Evolutionary conservation across 2,797 vertebrate genomes (phyloP).

Genomic region (Danionella dracula): DNA sequence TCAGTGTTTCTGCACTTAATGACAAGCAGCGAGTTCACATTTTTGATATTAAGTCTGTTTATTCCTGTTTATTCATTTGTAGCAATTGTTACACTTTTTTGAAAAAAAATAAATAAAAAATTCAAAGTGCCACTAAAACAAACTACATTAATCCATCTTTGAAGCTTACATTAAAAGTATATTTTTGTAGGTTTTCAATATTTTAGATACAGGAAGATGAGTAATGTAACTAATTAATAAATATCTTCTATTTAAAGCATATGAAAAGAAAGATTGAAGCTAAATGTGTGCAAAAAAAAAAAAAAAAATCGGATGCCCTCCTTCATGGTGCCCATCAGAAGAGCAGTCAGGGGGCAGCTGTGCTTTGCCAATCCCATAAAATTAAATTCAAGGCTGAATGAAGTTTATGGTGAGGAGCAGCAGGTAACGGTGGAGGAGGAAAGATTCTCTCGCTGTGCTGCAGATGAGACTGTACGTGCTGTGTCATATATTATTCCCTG

Average conservation of each 20-base stretch:
- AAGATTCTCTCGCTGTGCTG: neutral
- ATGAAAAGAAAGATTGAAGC: neutral
- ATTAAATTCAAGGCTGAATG: conserved; percentile 21
- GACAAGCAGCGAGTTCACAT: no score
- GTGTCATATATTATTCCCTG: conserved; percentile 32
- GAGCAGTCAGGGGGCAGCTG: conserved; percentile 4
- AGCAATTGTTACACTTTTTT: no score
- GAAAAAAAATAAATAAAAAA: no score
- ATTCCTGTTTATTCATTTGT: no score
- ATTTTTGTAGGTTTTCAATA: no score
- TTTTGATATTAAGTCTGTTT: no score
- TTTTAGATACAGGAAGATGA: no score
- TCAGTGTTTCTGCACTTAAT: no score
- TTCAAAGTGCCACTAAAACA: no score
- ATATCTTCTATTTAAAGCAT: neutral
- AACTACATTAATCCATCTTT: no score
- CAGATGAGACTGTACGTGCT: conserved; percentile 33
- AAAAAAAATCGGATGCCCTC: neutral
- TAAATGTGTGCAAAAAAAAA: neutral
- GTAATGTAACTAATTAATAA: no score
- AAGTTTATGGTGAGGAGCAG: conserved; percentile 17
- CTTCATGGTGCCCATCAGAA: neutral
- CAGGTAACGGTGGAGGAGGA: conserved; percentile 11
- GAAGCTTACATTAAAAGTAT: no score
- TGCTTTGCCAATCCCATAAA: conserved; percentile 1